Evolutionary conservation across 2,888 invertebrate species (phyloP), one percentile per base, ranked within the genome.

Genomic region (Megastigmus dorsalis): DNA sequence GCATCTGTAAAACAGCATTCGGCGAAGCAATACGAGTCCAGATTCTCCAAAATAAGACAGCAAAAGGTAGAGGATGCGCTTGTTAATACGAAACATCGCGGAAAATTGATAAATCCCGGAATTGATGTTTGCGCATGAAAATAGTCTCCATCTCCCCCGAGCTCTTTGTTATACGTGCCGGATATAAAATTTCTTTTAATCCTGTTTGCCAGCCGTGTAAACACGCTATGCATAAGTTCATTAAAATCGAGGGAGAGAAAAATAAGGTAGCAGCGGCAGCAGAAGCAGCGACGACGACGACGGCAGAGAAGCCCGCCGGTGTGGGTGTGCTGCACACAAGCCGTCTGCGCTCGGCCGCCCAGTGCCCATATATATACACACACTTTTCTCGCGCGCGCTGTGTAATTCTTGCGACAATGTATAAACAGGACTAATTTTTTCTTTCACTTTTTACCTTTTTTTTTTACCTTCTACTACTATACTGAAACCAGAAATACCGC

Each of bases 371-470:
- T n/a, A 45, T 20, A 20, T 20, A 28, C 45, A 18, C 43, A 26
- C 26, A 43, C 30, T 43, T 48, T 20, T 10, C 48, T 62, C 48
- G 36, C n/a, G n/a, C 50, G 50, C 13, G 13, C 45, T 13, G 45
- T 33, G 26, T 63, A 63, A 63, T 63, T 36, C 48, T 15, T 23
- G 36, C 63, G 63, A 63, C 63, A 63, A 63, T 63, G 63, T 63
- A 63, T 50, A 63, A 48, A 63, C 15, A 48, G 13, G 63, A 36
- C 63, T 48, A 63, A 55, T 67, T 67, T 67, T 67, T 67, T 33
- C 10, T 45, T 10, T 57, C 15, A 18, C 13, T 41, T 18, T n/a
- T n/a, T n/a, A n/a, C n/a, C n/a, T n/a, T n/a, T n/a, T n/a, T n/a
- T n/a, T n/a, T n/a, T n/a, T n/a, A n/a, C n/a, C n/a, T n/a, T n/a